Base-by-base conservation (phyloP, 2,888 invertebrate genomes). In the Priocnemis perturbator region DNA sequence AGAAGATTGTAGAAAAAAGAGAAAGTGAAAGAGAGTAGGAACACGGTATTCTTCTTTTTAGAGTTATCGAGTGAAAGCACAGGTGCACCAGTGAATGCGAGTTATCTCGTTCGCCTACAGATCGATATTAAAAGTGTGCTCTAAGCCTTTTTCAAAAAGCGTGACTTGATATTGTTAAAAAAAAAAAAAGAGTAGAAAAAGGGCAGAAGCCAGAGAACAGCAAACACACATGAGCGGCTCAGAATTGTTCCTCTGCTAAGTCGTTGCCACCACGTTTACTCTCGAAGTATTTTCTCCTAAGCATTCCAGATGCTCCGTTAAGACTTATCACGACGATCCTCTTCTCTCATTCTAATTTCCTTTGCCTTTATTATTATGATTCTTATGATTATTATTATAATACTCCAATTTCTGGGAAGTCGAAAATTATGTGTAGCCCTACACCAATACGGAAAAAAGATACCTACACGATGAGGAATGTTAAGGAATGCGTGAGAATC, bases 51-150 rank as follows among this genome's bases (percentile, higher is more conserved):
- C 71, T 74, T 67, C 67, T 73, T 73, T 76, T 71, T 77, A 73
- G 73, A 77, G 64, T 69, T 69, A 77, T 64, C 66, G 65, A 60
- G 68, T 74, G 73, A 70, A 70, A n/a, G n/a, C n/a, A n/a, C 77
- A 73, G 67, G 66, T 68, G 74, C 71, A 74, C 63, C 72, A 69
- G 55, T 62, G 69, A 68, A 73, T 62, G 62, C 71, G 69, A 69
- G 67, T 76, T 77, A 70, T 76, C 74, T 81, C 74, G 77, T 78
- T 80, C 76, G 78, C 78, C 78, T 78, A 76, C 74, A 76, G 74
- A 83, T 81, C 81, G 80, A 82, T 80, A 77, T 77, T 78, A 67
- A 76, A 82, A 79, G 81, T 79, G 81, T 82, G 81, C 79, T 83
- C 81, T 81, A 81, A 81, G 81, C 79, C 79, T 82, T 81, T 84